Base-by-base conservation (phyloP, 2,888 invertebrate genomes). In the Aporophyla nigra region DNA sequence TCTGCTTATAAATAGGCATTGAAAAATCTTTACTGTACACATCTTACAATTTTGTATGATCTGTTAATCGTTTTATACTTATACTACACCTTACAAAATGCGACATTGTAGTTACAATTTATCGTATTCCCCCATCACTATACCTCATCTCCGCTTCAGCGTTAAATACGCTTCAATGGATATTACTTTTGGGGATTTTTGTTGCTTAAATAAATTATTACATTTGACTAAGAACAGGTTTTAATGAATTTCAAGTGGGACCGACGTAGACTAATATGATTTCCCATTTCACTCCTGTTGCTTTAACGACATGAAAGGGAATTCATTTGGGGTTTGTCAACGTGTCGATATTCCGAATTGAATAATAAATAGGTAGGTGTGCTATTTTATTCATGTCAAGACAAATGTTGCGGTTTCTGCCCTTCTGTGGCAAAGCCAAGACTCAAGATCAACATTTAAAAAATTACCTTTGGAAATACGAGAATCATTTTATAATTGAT, bases 111-210 rank as follows among this genome's bases (percentile, higher is more conserved):
- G 6, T 67, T 16, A 33, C 43, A 73, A 54, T 83, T 33, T 49
- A 69, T 72, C 74, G 85, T 27, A 67, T 59, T 66, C 51, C 71
- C 80, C 71, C 89, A 84, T 77, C 89, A 82, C 89, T 89, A 87
- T 86, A 89, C 88, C 85, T 88, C 91, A 90, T 92, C 89, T 90
- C 88, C 90, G 88, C 88, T 92, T 92, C 87, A 93, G 91, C 90
- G 92, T 94, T 93, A 94, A 94, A 94, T 93, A 95, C 94, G 95
- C 95, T 91, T 95, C 94, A 95, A 95, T 95, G 94, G 92, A 94
- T 95, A 95, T 95, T 95, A 94, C 96, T 95, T 96, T 95, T 91
- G 92, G 92, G 94, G 94, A 95, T 96, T 96, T 96, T 95, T 96
- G 94, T 92, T 92, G 92, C 93, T 92, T 96, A 94, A 96, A 96